Conservation (phyloP, 2,797 vertebrate genomes). For the Hippocampus kuda region DNA sequence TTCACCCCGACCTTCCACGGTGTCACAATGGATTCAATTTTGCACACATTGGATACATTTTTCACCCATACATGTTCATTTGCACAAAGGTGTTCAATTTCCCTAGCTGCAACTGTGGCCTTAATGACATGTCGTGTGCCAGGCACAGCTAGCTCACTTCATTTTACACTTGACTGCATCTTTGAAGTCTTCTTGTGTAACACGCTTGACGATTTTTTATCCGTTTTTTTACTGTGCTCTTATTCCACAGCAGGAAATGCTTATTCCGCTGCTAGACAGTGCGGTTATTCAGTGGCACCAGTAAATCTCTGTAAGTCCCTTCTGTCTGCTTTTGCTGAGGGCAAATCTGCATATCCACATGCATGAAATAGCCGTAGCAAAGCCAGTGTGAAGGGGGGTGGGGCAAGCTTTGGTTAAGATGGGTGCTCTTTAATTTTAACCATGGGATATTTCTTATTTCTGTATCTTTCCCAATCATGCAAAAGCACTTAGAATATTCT, state of each 20-base stretch:
- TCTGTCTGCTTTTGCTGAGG: constrained; percentile 70
- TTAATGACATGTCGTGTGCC: constrained; percentile 2
- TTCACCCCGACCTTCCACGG: no score
- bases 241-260: constrained; percentile 67
- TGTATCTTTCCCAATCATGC: no score
- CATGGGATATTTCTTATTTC: not conserved
- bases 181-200: constrained; percentile 33
- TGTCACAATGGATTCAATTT: not conserved
- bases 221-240: constrained; percentile 53
- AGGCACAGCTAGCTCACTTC: not conserved
- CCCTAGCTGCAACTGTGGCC: not conserved
- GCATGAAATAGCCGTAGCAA: constrained; percentile 64
- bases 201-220: constrained; percentile 46
- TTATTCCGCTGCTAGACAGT: constrained; percentile 70
- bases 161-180: constrained; percentile 1
- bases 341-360: constrained; percentile 64
- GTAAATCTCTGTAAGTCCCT: constrained; percentile 73
- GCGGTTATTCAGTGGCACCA: constrained; percentile 65
- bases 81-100: not conserved
- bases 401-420: constrained; percentile 11
- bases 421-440: constrained; percentile 7
- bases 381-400: constrained; percentile 34
- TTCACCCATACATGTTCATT: not conserved
- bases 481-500: no score
- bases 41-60: not conserved